A percentile compares a stretch with the other conserved stretches of the same genome.
These are phyloP conservation scores for Epinotia brunnichana DNA, from an alignment of 2,888 invertebrate genomes.

Conservation along the genomic window DNA sequence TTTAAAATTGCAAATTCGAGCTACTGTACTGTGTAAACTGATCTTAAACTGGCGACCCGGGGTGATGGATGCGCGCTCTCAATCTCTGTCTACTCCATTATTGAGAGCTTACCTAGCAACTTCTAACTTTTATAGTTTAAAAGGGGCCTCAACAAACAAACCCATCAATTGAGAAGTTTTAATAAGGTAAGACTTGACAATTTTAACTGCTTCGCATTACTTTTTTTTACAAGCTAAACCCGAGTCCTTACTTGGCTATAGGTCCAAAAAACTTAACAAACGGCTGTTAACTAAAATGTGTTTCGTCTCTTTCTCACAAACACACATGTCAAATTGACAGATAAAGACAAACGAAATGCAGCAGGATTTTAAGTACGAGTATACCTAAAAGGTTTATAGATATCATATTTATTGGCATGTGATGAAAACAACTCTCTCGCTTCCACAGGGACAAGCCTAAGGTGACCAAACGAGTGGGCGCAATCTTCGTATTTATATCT, in stretches of 20 bases:
- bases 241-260: neutral
- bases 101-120: constrained; percentile 60
- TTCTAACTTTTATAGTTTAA: constrained; percentile 39
- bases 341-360: too few relatives aligned
- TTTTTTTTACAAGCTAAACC: neutral
- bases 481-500: too few relatives aligned
- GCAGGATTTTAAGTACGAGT: too few relatives aligned
- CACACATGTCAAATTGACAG: too few relatives aligned
- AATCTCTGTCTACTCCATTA: constrained; percentile 72
- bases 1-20: neutral
- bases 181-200: constrained; percentile 1
- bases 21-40: constrained; percentile 21
- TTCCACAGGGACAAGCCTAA: too few relatives aligned
- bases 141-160: constrained; percentile 18
- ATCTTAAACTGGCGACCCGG: constrained; percentile 24
- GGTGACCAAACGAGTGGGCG: too few relatives aligned
- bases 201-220: neutral
- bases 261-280: too few relatives aligned
- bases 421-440: too few relatives aligned
- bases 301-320: too few relatives aligned
- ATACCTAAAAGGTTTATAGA: too few relatives aligned
- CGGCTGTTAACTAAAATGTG: too few relatives aligned
- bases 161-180: constrained; percentile 22
- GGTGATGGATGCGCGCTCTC: constrained; percentile 67
- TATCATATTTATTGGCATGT: too few relatives aligned